These are phyloP conservation scores for Cololabis saira DNA, from an alignment of 2,113 vertebrate species.

Conservation along the genomic window DNA sequence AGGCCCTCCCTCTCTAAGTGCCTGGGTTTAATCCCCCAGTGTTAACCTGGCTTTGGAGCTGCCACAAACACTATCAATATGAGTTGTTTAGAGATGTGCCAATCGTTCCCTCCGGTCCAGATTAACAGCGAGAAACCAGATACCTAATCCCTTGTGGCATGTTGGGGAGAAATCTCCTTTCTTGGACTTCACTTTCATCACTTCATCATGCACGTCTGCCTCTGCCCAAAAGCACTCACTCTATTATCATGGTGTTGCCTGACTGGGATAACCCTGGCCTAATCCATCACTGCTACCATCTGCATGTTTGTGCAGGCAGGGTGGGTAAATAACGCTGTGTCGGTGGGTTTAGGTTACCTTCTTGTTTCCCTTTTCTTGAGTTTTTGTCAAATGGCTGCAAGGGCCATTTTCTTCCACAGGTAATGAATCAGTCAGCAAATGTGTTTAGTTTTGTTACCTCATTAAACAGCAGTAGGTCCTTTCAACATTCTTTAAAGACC, in stretches of 20 bases:
- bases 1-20: conserved; percentile 68
- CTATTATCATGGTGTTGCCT: conserved; percentile 57
- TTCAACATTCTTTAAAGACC: conserved; percentile 56
- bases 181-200: conserved; percentile 72
- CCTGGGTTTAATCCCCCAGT: conserved; percentile 62
- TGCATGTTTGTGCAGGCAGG: conserved; percentile 76
- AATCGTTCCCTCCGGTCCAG: conserved; percentile 61
- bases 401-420: conserved; percentile 65
- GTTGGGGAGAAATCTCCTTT: conserved; percentile 59
- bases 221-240: conserved; percentile 50
- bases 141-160: conserved; percentile 72
- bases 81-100: conserved; percentile 68
- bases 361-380: conserved; percentile 22
- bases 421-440: conserved; percentile 78
- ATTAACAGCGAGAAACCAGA: conserved; percentile 74
- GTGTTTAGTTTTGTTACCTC: conserved; percentile 66
- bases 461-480: conserved; percentile 62
- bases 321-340: conserved; percentile 72
- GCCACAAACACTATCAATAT: conserved; percentile 49
- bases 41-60: conserved; percentile 74
- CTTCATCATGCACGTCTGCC: conserved; percentile 50
- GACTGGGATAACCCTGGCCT: conserved; percentile 66
- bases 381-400: conserved; percentile 59
- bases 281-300: conserved; percentile 78
- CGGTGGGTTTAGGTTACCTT: conserved; percentile 71